Base-by-base conservation (phyloP, 1,140 invertebrate species). In the Cherax quadricarinatus region DNA sequence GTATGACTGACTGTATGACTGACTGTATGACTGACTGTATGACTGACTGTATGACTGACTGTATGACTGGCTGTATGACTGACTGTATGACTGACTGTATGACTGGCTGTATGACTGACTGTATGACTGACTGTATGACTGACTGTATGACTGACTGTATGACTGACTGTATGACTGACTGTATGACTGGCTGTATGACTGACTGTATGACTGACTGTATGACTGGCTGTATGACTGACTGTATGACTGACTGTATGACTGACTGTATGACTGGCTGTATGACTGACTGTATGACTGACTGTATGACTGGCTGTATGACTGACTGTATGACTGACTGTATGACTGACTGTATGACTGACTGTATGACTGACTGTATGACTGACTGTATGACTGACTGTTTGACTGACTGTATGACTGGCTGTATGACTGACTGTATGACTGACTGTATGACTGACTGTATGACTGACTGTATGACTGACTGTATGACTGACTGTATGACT, bases 391-490 rank as follows among this genome's bases (percentile, higher is more conserved):
- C n/a, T n/a, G n/a, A n/a, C n/a, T n/a, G n/a, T n/a, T n/a, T n/a
- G n/a, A n/a, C n/a, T n/a, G n/a, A n/a, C 66, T 70, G 66, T 14
- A 70, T n/a, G n/a, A n/a, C n/a, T n/a, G n/a, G n/a, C n/a, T n/a
- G n/a, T n/a, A n/a, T n/a, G n/a, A n/a, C n/a, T 70, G 66, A 70
- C 66, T 70, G 66, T 14, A 12, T 70, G 66, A 21, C 66, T 70
- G 66, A 70, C 66, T 70, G 66, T 14, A 70, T 70, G 66, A 70
- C 66, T 70, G 66, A 70, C 66, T 70, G 66, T 14, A 70, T 70
- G 66, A 70, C 66, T 70, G 66, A 70, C 66, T 70, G 66, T 12
- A 70, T 70, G 66, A 70, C 66, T 70, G 66, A 70, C 66, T 70
- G 12, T 14, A 12, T 70, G 66, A 70, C 66, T 70, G 66, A 70